Percentiles rank a stretch among this genome's conserved stretches.
Evolutionary conservation across 2,888 invertebrate species (phyloP).

Genomic region (Nomada fucata): DNA sequence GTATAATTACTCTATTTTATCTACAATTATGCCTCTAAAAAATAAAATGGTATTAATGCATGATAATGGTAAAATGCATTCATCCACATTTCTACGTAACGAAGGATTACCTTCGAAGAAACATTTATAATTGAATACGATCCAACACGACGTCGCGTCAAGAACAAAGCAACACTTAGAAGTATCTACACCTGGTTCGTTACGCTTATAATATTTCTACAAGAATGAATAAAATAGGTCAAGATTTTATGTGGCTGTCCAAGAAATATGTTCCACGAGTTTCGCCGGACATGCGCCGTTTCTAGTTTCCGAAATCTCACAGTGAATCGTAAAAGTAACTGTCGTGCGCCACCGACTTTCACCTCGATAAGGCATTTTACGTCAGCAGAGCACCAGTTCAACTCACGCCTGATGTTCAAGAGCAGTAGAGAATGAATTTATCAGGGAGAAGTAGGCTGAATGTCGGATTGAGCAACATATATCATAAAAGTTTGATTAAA

Average conservation of each 20-base stretch:
- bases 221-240: conserved; percentile 14
- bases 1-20: too few relatives aligned
- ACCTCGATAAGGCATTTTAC: conserved; percentile 60
- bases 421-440: conserved; percentile 28
- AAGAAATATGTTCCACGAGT: background rate
- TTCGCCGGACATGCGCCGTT: conserved; percentile 16
- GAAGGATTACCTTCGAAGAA: background rate
- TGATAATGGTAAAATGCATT: too few relatives aligned
- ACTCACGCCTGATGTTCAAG: background rate
- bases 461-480: background rate
- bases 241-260: background rate
- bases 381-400: conserved; percentile 37
- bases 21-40: background rate
- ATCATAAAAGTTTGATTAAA: conserved; percentile 2
- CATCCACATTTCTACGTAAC: too few relatives aligned
- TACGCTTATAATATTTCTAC: background rate
- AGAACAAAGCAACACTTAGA: background rate
- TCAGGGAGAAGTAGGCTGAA: conserved; percentile 9
- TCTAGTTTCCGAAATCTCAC: conserved; percentile 52
- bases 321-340: conserved; percentile 36
- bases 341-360: conserved; percentile 60
- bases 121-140: background rate
- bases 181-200: too few relatives aligned
- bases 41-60: too few relatives aligned
- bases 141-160: background rate